Base-by-base conservation (phyloP, 2,888 invertebrate species). In the Euzophera pinguis region DNA sequence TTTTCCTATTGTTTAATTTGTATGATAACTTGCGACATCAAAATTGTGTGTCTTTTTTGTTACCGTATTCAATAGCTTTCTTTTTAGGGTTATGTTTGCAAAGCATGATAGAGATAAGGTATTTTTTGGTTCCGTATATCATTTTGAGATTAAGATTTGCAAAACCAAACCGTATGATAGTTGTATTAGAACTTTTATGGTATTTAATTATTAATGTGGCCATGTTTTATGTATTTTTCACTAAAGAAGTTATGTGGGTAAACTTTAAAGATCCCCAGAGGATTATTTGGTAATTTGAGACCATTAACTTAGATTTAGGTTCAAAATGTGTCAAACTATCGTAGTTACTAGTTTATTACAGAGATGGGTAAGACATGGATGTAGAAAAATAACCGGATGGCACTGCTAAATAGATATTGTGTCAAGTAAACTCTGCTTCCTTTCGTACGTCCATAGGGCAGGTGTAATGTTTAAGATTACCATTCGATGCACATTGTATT, bases 91-190 rank as follows among this genome's bases (percentile, higher is more conserved):
- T 98, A 9, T 92, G 95, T 0, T 94, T 98, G 7, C 98, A 99
- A 70, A 93, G 93, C 64, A 87, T 99, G 62, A 83, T 99, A 2
- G 99, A 99, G 78, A 91, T 98, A 34, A 92, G 99, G n/a, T 99
- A 99, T 77, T 99, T 98, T 79, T 92, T 99, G 37, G 84, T 98
- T 34, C 98, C 99, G 0, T 99, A 94, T 73, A 84, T 98, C 27
- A 84, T 99, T 50, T 92, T 96, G 57, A 92, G 98, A 52, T 71
- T 97, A 10, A 92, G 95, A 56, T 81, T 90, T 56, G 64, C 91
- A 3, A 82, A 90, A 2, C 87, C 91, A 0, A 75, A 79, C 0
- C 83, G 84, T 65, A 81, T 90, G 17, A 69, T 94, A 1, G 66
- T 92, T 1, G 0, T 77, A 1, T 67, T 90, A 2, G 97, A 98